Conservation (phyloP, 2,888 invertebrate genomes). For the Lycophotia porphyrea region DNA sequence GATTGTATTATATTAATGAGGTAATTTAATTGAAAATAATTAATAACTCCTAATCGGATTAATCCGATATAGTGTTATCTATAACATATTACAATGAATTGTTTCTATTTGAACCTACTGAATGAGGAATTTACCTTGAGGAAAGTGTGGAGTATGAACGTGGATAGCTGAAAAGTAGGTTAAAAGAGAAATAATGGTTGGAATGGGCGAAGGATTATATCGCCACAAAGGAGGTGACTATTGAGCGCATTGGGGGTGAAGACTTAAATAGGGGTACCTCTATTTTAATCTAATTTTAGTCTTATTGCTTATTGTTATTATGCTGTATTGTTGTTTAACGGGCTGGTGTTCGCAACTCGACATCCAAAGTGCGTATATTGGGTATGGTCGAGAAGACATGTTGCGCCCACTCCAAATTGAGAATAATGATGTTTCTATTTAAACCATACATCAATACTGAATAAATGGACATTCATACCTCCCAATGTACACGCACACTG, state of each 20-base stretch:
- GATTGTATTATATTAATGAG: neutral
- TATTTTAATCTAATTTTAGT: too few species aligned
- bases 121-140: neutral
- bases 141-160: neutral
- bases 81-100: neutral
- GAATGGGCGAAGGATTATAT: neutral
- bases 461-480: neutral
- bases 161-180: neutral
- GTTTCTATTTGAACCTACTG: neutral
- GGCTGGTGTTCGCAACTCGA: neutral
- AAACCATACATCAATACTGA: neutral
- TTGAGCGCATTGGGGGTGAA: neutral
- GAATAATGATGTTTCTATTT: neutral
- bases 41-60: neutral
- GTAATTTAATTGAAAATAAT: constrained; percentile 2
- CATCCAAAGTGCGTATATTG: neutral
- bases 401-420: neutral
- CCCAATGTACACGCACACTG: too few species aligned
- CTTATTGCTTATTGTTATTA: too few species aligned
- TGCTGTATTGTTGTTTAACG: neutral
- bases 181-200: neutral
- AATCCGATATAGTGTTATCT: neutral
- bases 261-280: neutral
- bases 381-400: neutral
- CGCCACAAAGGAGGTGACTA: neutral